A percentile compares a stretch with the other conserved stretches of the same genome.
phyloP scores from a whole-genome alignment of 2,797 vertebrate genomes.

The Bradypodion ventrale region DNA sequence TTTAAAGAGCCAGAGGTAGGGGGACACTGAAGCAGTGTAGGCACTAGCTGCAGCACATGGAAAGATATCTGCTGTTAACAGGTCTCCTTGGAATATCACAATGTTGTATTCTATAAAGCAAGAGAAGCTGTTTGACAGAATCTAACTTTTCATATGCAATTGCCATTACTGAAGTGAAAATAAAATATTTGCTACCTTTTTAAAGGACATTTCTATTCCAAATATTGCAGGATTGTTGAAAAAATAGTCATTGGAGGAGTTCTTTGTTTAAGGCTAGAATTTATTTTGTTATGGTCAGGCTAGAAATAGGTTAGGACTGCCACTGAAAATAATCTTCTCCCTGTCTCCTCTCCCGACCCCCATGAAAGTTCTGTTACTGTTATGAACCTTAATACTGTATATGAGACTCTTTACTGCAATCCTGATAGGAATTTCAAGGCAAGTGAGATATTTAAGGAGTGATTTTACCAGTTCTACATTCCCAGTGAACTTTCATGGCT shows the following conservation, averaged over 20 bases:
- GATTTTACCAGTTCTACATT: too few relatives aligned
- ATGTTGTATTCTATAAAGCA: not conserved
- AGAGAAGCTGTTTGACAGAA: conserved; percentile 23
- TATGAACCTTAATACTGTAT: too few relatives aligned
- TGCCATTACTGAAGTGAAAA: not conserved
- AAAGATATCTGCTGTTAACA: not conserved
- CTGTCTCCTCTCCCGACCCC: not conserved
- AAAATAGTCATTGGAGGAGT: not conserved
- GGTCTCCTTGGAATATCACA: conserved; percentile 18
- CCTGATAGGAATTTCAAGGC: too few relatives aligned
- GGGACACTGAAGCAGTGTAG: not conserved
- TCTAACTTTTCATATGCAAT: conserved; percentile 17
- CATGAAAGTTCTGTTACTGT: too few relatives aligned
- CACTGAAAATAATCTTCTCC: not conserved
- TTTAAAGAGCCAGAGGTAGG: conserved; percentile 30
- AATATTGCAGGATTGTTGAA: not conserved
- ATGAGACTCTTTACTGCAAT: too few relatives aligned
- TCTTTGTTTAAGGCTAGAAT: not conserved
- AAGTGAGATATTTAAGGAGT: too few relatives aligned
- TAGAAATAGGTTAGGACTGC: not conserved
- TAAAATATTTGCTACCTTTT: conserved; percentile 16
- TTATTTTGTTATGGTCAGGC: not conserved
- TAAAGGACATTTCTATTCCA: conserved; percentile 13
- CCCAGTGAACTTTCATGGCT: too few relatives aligned
- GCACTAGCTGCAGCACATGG: not conserved